phyloP scores from a whole-genome alignment of 2,113 vertebrate genomes.

The Peucedramus taeniatus region DNA sequence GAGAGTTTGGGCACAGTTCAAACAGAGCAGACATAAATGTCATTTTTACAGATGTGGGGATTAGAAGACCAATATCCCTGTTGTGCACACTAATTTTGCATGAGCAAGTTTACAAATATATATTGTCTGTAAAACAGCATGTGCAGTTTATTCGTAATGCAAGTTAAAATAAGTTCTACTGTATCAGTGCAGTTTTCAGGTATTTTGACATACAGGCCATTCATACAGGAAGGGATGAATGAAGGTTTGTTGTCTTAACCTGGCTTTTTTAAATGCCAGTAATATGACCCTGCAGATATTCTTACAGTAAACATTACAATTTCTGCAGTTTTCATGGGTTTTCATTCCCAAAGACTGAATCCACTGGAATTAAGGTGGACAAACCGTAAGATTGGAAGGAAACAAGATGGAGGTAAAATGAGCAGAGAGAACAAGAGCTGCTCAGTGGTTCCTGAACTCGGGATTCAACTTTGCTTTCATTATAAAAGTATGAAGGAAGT shows the following conservation, averaged over 20 bases:
- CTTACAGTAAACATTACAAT: neutral
- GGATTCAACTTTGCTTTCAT: neutral
- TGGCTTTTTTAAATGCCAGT: conserved; percentile 23
- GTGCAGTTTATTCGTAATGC: conserved; percentile 75
- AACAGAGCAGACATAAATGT: conserved; percentile 50
- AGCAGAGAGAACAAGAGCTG: neutral
- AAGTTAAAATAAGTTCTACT: conserved; percentile 67
- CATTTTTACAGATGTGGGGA: conserved; percentile 66
- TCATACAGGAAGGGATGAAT: neutral
- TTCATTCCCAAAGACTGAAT: neutral
- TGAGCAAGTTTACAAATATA: conserved; percentile 80
- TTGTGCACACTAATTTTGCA: conserved; percentile 78
- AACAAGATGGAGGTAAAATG: neutral
- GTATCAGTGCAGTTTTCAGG: conserved; percentile 68
- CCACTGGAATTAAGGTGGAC: neutral
- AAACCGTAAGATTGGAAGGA: neutral
- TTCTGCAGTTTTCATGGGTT: neutral
- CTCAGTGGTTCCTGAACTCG: neutral
- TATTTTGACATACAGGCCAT: conserved; percentile 59
- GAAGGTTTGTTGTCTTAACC: conserved; percentile 41
- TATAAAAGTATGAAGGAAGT: neutral
- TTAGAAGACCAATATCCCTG: conserved; percentile 53
- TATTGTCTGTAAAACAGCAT: conserved; percentile 79
- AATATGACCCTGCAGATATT: neutral
- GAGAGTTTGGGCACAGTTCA: conserved; percentile 59